Conservation (phyloP, 30 jellyfish, hydroid and myxozoan genomes). For the Aurelia aurita complex sp. Pacific region DNA sequence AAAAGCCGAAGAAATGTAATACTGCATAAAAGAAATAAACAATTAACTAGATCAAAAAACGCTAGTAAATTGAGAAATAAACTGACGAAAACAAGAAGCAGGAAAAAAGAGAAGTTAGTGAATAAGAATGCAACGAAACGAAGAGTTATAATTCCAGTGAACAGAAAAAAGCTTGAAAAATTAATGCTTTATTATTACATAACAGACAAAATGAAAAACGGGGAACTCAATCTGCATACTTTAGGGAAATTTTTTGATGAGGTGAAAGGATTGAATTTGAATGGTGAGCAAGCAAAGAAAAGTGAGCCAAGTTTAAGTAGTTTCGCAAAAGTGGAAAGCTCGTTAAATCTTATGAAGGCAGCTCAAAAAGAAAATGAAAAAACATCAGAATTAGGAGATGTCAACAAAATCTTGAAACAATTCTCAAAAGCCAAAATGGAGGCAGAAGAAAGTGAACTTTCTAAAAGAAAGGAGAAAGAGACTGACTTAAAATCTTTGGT, state of each 20-base stretch:
- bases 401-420: neutral
- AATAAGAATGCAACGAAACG: constrained; percentile 64
- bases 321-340: neutral
- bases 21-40: neutral
- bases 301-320: neutral
- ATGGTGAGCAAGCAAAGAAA: constrained; percentile 12
- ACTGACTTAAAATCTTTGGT: constrained; percentile 13
- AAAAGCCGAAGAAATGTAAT: constrained; percentile 42
- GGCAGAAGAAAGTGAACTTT: constrained; percentile 9
- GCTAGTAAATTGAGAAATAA: neutral
- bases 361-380: neutral
- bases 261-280: constrained; percentile 10
- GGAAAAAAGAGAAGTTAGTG: neutral
- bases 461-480: constrained; percentile 2
- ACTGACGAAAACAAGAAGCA: neutral
- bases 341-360: neutral
- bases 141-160: constrained; percentile 78
- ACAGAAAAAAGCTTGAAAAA: constrained; percentile 64
- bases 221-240: constrained; percentile 47
- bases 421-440: neutral
- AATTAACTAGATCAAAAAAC: neutral
- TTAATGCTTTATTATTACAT: constrained; percentile 67
- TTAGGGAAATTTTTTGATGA: constrained; percentile 53
- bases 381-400: neutral
- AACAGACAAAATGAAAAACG: constrained; percentile 55